Evolutionary conservation across 1,140 invertebrate genomes (phyloP).

Genomic region (Varroa destructor): DNA sequence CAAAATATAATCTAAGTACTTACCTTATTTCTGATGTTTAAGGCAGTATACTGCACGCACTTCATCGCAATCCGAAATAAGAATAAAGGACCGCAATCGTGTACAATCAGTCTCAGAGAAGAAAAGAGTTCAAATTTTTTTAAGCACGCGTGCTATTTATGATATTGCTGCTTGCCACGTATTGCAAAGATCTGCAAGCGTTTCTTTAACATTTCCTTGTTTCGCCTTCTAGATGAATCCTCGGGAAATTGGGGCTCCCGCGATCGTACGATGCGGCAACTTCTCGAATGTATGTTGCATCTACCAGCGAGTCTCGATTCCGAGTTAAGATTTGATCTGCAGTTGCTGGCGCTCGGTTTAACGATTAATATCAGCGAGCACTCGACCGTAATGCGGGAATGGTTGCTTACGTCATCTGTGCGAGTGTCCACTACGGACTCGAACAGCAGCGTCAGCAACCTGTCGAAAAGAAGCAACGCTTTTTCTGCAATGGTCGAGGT

Average conservation of each 20-base stretch:
- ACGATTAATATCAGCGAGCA: constrained; percentile 24
- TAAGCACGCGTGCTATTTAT: too few species aligned
- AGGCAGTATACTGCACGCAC: too few species aligned
- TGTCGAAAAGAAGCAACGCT: constrained; percentile 13
- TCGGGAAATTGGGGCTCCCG: constrained; percentile 17
- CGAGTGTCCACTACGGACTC: background rate
- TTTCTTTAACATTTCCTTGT: background rate
- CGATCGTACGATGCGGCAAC: constrained; percentile 19
- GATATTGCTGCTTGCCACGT: too few species aligned
- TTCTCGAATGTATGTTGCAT: constrained; percentile 20
- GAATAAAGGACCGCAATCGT: too few species aligned
- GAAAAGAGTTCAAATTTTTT: too few species aligned
- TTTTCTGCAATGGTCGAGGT: constrained; percentile 26
- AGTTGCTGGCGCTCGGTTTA: constrained; percentile 2
- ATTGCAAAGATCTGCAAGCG: too few species aligned
- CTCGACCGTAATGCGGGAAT: constrained; percentile 11
- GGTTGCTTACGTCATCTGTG: constrained; percentile 10
- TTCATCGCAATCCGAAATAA: too few species aligned
- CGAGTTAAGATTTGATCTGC: constrained; percentile 8
- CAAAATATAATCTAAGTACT: too few species aligned
- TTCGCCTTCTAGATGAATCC: constrained; percentile 12
- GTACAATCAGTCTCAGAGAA: too few species aligned
- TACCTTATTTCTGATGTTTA: too few species aligned
- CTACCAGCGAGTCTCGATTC: constrained; percentile 12
- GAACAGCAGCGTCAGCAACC: constrained; percentile 5